Conservation (phyloP, 2,888 invertebrate genomes). For the Drosophila pseudotakahashii region DNA sequence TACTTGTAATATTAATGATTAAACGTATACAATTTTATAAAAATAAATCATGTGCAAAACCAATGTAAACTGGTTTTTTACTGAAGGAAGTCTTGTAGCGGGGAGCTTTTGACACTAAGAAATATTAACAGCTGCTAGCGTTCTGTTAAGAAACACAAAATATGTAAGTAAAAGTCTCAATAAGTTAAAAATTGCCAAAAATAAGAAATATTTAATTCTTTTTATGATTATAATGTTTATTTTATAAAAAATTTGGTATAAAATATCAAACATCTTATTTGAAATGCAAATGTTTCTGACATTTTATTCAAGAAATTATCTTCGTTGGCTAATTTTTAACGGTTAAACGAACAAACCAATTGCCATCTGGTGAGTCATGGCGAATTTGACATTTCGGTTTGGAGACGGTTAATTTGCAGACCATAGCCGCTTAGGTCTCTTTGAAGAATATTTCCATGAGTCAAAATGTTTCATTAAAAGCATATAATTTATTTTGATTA, state of each 20-base stretch:
- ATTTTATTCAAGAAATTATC: too few relatives aligned
- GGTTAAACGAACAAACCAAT: too few relatives aligned
- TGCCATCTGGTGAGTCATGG: too few relatives aligned
- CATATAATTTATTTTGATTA: too few relatives aligned
- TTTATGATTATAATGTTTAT: too few relatives aligned
- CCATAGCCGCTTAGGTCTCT: too few relatives aligned
- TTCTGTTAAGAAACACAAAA: not conserved
- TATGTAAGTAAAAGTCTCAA: not conserved
- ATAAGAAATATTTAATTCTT: too few relatives aligned
- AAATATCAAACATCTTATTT: too few relatives aligned
- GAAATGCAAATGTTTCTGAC: too few relatives aligned
- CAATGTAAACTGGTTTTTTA: slow-evolving; percentile 14
- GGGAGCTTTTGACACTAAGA: not conserved
- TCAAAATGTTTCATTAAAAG: not conserved
- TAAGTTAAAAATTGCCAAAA: not conserved
- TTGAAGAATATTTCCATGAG: not conserved
- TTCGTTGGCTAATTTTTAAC: too few relatives aligned
- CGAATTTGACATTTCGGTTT: too few relatives aligned
- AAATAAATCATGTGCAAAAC: slow-evolving; percentile 76
- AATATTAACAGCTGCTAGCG: not conserved
- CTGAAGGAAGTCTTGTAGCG: not conserved
- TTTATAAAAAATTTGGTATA: too few relatives aligned
- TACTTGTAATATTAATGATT: slow-evolving; percentile 81
- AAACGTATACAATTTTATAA: slow-evolving; percentile 83
- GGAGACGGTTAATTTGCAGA: not conserved